Evolutionary conservation across 2,797 vertebrate genomes (phyloP), one percentile per base, ranked within the genome.

Genomic region (Mionectes olivaceus): DNA sequence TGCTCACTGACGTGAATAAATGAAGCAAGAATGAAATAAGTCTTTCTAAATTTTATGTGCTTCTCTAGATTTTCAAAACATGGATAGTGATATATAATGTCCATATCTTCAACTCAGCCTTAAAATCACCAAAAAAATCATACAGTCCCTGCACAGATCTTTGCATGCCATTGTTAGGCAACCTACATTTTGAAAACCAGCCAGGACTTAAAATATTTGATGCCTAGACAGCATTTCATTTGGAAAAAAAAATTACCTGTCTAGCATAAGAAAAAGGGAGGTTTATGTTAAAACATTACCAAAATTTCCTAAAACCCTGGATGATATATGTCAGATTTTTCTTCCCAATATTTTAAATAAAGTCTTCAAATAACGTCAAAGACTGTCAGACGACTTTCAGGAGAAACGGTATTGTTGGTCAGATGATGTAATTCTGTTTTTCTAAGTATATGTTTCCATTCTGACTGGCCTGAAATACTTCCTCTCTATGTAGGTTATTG

Each of bases 391-490:
- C 16, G 30, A 76, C 63, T 70, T 87, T 21, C 83, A 75, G 55
- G 24, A 91, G 74, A 84, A 78, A n/a, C 30, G n/a, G 8, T 82
- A 46, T 13, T 81, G 43, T 43, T 94, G 53, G 24, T 83, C 43
- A 80, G 82, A 81, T 83, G 44, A 92, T 41, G 39, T 73, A 79
- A 82, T 64, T 81, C 22, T 89, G 37, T 22, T 93, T 93, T 92
- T 86, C 41, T 35, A 35, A 89, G 71, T 44, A 35, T 49, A n/a
- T 67, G n/a, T 83, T 90, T 91, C 63, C 1, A 0, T 90, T 83
- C 52, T 79, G 74, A 65, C 41, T 94, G 50, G 32, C 64, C 43
- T 49, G 68, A 84, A 90, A 71, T 47, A 19, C 24, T 78, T 89
- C 27, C 43, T 13, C 25, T 63, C 39, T 63, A 7, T 59, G 68